A percentile compares a stretch with the other conserved stretches of the same genome.
These are phyloP conservation scores for Copidosoma floridanum DNA, from an alignment of 1,140 invertebrate species.

Conservation along the genomic window DNA sequence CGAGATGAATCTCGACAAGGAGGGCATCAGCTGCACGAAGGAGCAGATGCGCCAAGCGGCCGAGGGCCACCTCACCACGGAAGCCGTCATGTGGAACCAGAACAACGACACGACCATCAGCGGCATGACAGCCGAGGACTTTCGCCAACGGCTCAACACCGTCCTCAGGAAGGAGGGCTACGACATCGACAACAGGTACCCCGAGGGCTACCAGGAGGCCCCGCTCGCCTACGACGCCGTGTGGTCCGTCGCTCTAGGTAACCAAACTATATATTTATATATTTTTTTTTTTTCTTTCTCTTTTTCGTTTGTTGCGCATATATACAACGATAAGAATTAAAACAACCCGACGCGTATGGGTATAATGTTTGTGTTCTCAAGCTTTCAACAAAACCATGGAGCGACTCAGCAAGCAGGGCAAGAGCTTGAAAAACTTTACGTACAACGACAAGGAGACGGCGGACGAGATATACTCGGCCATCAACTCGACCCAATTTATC, in stretches of 20 bases:
- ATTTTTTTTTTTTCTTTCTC: too few relatives aligned
- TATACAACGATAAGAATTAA: background rate
- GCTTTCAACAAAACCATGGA: constrained; percentile 97
- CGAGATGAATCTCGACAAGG: constrained; percentile 81
- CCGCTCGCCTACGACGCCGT: constrained; percentile 98
- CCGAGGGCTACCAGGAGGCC: constrained; percentile 96
- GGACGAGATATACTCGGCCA: constrained; percentile 93
- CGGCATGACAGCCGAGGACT: constrained; percentile 82
- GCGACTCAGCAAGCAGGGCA: constrained; percentile 72
- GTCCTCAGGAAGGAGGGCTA: constrained; percentile 75
- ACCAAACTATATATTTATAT: too few relatives aligned
- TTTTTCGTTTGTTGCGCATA: background rate
- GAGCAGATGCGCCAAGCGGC: constrained; percentile 92
- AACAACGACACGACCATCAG: constrained; percentile 90
- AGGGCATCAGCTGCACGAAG: constrained; percentile 87
- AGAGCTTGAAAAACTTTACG: constrained; percentile 92
- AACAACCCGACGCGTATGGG: background rate
- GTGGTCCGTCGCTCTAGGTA: constrained; percentile 93
- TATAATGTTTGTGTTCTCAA: too few relatives aligned
- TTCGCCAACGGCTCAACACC: constrained; percentile 74
- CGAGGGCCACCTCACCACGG: constrained; percentile 96
- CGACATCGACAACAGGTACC: constrained; percentile 79
- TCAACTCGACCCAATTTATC: constrained; percentile 95
- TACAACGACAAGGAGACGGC: constrained; percentile 94
- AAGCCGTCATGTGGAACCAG: constrained; percentile 97